Evolutionary conservation across 2,888 invertebrate species (phyloP).

Genomic region (Harmothoe impar): DNA sequence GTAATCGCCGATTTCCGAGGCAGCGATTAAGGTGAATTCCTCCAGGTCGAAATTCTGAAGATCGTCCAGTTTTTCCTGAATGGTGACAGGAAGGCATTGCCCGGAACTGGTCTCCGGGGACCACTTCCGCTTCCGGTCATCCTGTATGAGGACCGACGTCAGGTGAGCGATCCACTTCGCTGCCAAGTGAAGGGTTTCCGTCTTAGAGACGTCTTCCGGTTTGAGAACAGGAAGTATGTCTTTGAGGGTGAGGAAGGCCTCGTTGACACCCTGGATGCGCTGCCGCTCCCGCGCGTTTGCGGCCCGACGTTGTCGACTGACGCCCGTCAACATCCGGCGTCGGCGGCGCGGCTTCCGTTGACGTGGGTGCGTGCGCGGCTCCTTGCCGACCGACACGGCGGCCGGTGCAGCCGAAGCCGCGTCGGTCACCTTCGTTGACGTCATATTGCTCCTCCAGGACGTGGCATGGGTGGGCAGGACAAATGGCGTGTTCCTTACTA

Average conservation of each 20-base stretch:
- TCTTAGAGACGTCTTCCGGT: slow-evolving; percentile 66
- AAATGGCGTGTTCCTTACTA: too few species aligned
- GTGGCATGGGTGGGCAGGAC: background rate
- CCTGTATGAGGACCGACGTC: slow-evolving; percentile 65
- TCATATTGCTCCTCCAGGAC: background rate
- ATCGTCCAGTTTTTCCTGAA: slow-evolving; percentile 46
- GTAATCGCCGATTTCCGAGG: too few species aligned
- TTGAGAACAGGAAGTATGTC: slow-evolving; percentile 57
- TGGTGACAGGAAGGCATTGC: slow-evolving; percentile 40
- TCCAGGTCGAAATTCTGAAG: slow-evolving; percentile 63
- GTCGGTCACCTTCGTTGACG: slow-evolving; percentile 27
- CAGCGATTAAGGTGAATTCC: slow-evolving; percentile 53
- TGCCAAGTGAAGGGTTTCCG: slow-evolving; percentile 63
- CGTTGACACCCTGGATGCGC: slow-evolving; percentile 65
- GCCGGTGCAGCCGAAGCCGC: background rate
- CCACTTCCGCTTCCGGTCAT: slow-evolving; percentile 57
- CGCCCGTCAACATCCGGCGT: slow-evolving; percentile 65
- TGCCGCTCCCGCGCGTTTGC: slow-evolving; percentile 65
- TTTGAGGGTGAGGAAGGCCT: slow-evolving; percentile 63
- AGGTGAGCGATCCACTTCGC: slow-evolving; percentile 67
- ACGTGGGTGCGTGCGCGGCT: slow-evolving; percentile 29
- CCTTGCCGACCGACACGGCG: slow-evolving; percentile 30
- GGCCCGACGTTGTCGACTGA: slow-evolving; percentile 65
- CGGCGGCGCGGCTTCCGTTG: slow-evolving; percentile 57
- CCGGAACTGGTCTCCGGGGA: slow-evolving; percentile 31